These are phyloP conservation scores for Heterotilapia buettikoferi DNA, from an alignment of 2,113 vertebrate species.

Conservation along the genomic window DNA sequence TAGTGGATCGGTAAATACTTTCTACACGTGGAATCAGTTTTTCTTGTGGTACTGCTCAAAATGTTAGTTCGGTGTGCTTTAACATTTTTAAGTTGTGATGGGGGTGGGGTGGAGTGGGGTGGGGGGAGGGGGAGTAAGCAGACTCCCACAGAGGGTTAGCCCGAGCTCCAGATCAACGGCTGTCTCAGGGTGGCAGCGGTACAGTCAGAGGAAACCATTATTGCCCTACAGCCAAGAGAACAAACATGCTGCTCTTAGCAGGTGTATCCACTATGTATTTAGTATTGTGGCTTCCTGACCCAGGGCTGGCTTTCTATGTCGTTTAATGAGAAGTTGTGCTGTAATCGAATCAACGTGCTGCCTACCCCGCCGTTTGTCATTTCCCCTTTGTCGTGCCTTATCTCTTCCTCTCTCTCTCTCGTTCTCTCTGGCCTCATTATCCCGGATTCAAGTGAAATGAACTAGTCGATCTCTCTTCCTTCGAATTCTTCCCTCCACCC, in stretches of 20 bases:
- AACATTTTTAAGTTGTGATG: background rate
- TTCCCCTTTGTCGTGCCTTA: slow-evolving; percentile 44
- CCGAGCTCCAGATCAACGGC: background rate
- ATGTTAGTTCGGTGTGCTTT: background rate
- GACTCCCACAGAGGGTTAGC: background rate
- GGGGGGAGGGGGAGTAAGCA: background rate
- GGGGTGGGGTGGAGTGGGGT: background rate
- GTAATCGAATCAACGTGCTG: slow-evolving; percentile 36
- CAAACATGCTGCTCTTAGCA: background rate
- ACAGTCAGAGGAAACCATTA: background rate
- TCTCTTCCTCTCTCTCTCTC: slow-evolving; percentile 8
- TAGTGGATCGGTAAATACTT: background rate
- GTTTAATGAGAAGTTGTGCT: slow-evolving; percentile 36
- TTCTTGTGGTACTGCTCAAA: background rate
- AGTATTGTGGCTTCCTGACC: background rate
- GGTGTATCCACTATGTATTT: background rate
- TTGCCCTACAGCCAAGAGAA: background rate
- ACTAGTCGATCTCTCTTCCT: slow-evolving; percentile 19
- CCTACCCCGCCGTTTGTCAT: slow-evolving; percentile 46
- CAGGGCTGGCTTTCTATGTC: slow-evolving; percentile 8
- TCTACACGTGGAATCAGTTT: background rate
- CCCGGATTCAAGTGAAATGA: slow-evolving; percentile 31
- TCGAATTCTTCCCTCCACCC: background rate
- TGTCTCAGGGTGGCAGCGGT: background rate
- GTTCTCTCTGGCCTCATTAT: slow-evolving; percentile 37